Percentiles rank a stretch among this genome's conserved stretches.
These are phyloP conservation scores for Poecile atricapillus DNA, from an alignment of 2,113 vertebrate species.

Conservation along the genomic window DNA sequence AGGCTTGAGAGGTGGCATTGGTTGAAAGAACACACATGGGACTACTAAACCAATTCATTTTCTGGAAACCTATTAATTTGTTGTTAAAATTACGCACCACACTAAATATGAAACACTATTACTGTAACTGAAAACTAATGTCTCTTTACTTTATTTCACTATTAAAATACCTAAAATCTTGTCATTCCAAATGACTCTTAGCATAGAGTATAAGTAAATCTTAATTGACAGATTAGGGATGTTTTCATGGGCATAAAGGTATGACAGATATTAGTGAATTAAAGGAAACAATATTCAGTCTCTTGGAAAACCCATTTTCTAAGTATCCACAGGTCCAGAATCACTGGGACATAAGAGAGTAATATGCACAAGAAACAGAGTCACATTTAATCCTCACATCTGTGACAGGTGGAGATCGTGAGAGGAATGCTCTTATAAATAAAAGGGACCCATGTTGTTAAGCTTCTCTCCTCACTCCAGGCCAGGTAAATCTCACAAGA, in stretches of 20 bases:
- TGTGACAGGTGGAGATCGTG: not conserved
- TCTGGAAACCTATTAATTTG: not conserved
- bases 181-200: not conserved
- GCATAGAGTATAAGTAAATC: not conserved
- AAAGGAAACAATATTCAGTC: not conserved
- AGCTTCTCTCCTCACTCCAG: slow-evolving; percentile 28
- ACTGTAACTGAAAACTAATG: not conserved
- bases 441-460: slow-evolving; percentile 18
- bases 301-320: not conserved
- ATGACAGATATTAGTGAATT: not conserved
- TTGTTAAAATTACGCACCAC: not conserved
- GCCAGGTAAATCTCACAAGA: slow-evolving; percentile 34
- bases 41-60: not conserved
- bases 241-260: not conserved
- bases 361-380: not conserved
- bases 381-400: not conserved
- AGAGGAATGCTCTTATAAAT: slow-evolving; percentile 39
- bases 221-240: not conserved
- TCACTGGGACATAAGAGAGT: not conserved
- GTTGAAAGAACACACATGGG: not conserved
- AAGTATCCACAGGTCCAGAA: not conserved
- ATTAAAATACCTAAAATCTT: not conserved
- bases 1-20: too few relatives aligned
- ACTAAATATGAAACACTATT: not conserved
- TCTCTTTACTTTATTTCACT: not conserved